Conservation (phyloP, 2,797 vertebrate species). For the Anguilla megastoma region DNA sequence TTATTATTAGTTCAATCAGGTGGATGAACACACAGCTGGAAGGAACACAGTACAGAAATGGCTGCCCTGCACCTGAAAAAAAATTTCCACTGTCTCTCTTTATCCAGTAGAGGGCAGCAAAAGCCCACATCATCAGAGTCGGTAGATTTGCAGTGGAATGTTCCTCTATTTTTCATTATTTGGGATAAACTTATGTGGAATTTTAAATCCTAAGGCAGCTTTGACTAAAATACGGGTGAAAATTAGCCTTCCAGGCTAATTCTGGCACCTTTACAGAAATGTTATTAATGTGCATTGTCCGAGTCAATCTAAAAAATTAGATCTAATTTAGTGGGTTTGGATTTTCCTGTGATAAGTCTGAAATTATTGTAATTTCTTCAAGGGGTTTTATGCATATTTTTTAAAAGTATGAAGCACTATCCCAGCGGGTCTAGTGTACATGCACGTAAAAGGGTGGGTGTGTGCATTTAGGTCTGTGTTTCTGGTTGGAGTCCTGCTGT, state of each 20-base stretch:
- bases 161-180: not conserved
- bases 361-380: not conserved
- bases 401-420: not conserved
- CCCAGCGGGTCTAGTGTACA: no score
- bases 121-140: conserved; percentile 24
- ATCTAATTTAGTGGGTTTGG: not conserved
- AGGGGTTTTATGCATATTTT: not conserved
- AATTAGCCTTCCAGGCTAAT: no score
- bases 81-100: not conserved
- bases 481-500: conserved; percentile 53
- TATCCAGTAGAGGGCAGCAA: conserved; percentile 70
- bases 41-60: not conserved
- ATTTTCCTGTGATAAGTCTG: not conserved
- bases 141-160: not conserved
- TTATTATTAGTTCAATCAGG: not conserved
- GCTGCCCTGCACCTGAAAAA: not conserved
- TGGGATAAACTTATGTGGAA: not conserved
- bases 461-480: conserved; percentile 13
- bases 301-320: not conserved
- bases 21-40: not conserved
- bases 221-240: no score
- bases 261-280: no score
- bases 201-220: no score
- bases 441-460: not conserved
- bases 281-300: no score